Percentiles rank a stretch among this genome's conserved stretches.
These are phyloP conservation scores for Malurus cyaneus DNA, from an alignment of 2,113 vertebrate genomes.

Conservation along the genomic window DNA sequence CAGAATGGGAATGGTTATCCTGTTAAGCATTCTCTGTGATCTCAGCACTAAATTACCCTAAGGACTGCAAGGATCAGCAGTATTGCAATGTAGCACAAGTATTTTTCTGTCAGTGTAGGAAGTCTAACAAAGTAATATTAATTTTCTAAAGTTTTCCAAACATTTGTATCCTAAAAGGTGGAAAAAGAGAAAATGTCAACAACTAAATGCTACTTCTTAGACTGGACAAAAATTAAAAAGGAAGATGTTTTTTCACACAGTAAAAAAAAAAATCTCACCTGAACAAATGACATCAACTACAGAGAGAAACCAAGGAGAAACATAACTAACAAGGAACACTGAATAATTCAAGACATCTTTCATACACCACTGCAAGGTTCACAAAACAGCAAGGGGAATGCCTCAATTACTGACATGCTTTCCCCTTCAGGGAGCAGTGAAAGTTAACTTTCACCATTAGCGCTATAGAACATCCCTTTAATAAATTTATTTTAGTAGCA, in stretches of 20 bases:
- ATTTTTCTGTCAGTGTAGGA: background rate
- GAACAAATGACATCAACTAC: background rate
- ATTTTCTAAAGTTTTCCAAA: background rate
- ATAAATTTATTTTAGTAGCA: conserved; percentile 23
- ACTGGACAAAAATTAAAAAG: background rate
- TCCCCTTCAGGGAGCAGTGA: conserved; percentile 27
- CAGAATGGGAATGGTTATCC: background rate
- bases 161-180: background rate
- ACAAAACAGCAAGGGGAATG: background rate
- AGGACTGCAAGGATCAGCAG: conserved; percentile 24
- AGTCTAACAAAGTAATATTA: background rate
- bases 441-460: conserved; percentile 43
- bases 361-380: background rate
- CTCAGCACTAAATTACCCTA: conserved; percentile 18
- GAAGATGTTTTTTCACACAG: background rate
- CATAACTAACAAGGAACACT: conserved; percentile 14
- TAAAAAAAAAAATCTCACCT: background rate
- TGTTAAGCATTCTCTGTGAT: conserved; percentile 30
- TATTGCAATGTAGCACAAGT: background rate
- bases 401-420: conserved; percentile 8
- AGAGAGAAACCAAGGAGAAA: conserved; percentile 33
- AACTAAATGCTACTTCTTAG: background rate
- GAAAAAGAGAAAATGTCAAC: background rate
- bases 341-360: conserved; percentile 59
- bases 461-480: background rate